phyloP scores from a whole-genome alignment of 2,113 vertebrate genomes.

The Leuciscus idus region DNA sequence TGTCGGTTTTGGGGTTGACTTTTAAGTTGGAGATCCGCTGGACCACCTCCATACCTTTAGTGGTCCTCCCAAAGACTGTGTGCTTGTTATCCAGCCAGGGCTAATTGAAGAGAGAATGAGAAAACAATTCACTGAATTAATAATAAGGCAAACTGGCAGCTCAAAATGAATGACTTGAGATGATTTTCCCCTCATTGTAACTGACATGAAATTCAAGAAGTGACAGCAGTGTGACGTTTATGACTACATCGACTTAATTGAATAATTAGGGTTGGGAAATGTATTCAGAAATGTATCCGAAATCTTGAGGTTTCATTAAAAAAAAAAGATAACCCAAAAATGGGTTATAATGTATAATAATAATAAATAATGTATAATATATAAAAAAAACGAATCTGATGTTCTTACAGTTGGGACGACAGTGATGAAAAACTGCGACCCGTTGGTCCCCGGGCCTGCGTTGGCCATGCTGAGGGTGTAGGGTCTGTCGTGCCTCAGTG shows the following conservation, averaged over 20 bases:
- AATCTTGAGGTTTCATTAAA: too few species aligned
- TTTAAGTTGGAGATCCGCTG: constrained; percentile 97
- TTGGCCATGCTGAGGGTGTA: constrained; percentile 99
- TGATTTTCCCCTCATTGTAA: not conserved
- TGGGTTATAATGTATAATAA: too few species aligned
- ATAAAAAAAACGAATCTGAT: too few species aligned
- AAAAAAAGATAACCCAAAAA: too few species aligned
- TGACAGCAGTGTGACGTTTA: not conserved
- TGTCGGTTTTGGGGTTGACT: constrained; percentile 97
- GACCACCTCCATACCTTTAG: constrained; percentile 98
- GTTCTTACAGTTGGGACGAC: constrained; percentile 94
- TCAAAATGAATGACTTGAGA: not conserved
- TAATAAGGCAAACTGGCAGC: not conserved
- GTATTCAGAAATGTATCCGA: not conserved
- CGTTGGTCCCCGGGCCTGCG: constrained; percentile 91
- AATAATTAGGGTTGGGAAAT: not conserved
- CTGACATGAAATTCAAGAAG: not conserved
- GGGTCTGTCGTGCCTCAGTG: constrained; percentile 93
- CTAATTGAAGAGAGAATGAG: constrained; percentile 67
- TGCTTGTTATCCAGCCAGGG: constrained; percentile 99
- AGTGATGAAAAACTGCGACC: constrained; percentile 96
- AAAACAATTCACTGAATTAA: not conserved
- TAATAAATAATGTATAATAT: too few species aligned
- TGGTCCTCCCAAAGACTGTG: constrained; percentile 93
- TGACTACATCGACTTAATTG: not conserved